Evolutionary conservation across 92 coral and sea anemone genomes (phyloP).

Genomic region (Siderastrea siderea): DNA sequence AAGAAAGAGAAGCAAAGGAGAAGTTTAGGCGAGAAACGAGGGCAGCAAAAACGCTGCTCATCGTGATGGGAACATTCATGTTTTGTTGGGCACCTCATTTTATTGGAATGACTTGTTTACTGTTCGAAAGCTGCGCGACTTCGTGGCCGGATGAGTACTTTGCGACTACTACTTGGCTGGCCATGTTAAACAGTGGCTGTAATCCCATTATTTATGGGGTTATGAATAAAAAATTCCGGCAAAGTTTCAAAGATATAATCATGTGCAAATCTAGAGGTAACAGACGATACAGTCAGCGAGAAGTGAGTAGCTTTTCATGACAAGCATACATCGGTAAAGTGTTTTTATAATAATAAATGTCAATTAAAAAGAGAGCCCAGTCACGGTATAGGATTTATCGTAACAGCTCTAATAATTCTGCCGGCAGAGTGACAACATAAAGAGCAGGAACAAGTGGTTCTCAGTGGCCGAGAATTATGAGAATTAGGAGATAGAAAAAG

Average conservation of each 20-base stretch:
- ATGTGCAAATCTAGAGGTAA: slow-evolving; percentile 54
- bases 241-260: slow-evolving; percentile 83
- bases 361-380: too few species aligned
- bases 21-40: slow-evolving; percentile 81
- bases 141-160: slow-evolving; percentile 88
- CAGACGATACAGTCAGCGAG: slow-evolving; percentile 39
- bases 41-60: slow-evolving; percentile 88
- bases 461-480: too few species aligned
- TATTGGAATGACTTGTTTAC: slow-evolving; percentile 88
- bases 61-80: slow-evolving; percentile 89
- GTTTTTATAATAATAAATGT: too few species aligned
- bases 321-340: neutral
- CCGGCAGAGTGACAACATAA: neutral
- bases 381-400: too few species aligned
- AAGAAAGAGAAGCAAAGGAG: slow-evolving; percentile 69
- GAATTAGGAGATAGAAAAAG: neutral
- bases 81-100: slow-evolving; percentile 93
- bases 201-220: slow-evolving; percentile 92
- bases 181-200: slow-evolving; percentile 93
- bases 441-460: too few species aligned
- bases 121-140: slow-evolving; percentile 67
- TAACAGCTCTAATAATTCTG: too few species aligned
- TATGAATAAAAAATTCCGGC: slow-evolving; percentile 84
- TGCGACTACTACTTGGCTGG: slow-evolving; percentile 93
- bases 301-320: slow-evolving; percentile 19